Conservation (phyloP, 2,113 vertebrate genomes). For the Stegastes partitus region DNA sequence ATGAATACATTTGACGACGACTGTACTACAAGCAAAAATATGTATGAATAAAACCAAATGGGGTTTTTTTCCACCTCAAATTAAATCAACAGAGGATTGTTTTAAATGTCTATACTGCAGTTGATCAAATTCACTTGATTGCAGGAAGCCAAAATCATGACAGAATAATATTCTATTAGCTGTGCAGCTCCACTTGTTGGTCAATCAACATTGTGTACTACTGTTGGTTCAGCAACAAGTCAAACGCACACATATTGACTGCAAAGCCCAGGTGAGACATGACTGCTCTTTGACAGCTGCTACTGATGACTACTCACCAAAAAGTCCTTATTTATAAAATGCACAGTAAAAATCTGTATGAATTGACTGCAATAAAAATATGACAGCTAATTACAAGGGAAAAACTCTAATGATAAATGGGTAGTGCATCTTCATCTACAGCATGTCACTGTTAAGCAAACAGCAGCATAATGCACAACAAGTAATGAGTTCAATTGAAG, state of each 20-base stretch:
- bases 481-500: conserved; percentile 9
- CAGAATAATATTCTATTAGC: too few species aligned
- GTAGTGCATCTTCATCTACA: background rate
- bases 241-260: background rate
- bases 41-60: too few species aligned
- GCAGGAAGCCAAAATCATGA: too few species aligned
- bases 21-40: too few species aligned
- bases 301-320: conserved; percentile 3
- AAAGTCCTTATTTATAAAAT: background rate
- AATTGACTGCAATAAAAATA: conserved; percentile 23
- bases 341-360: background rate
- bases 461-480: background rate
- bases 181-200: too few species aligned
- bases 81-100: too few species aligned
- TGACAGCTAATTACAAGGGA: background rate
- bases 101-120: too few species aligned
- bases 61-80: too few species aligned
- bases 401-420: conserved; percentile 16
- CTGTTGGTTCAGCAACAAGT: background rate
- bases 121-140: too few species aligned
- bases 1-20: too few species aligned
- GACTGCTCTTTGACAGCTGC: background rate
- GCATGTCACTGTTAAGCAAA: conserved; percentile 10
- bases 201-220: background rate
- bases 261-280: background rate